phyloP scores from a whole-genome alignment of 37 sponge, comb jelly and placozoan species.

The Cliona cf. orientalis region DNA sequence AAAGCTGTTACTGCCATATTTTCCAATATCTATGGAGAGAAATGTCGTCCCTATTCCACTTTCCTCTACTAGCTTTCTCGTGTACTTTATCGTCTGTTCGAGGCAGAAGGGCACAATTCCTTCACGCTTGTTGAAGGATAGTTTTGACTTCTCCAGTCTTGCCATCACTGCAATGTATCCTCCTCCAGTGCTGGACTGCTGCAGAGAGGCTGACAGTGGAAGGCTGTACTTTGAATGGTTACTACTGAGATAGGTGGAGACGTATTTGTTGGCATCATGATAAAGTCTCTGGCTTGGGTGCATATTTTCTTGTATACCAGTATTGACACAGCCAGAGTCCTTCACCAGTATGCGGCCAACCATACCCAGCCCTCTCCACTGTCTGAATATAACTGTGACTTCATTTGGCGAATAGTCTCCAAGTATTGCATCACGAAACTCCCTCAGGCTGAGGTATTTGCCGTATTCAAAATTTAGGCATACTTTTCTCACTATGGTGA shows the following conservation, averaged over 20 bases:
- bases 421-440: constrained; percentile 27
- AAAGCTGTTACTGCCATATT: constrained; percentile 38
- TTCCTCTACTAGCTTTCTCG: not conserved
- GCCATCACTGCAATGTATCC: constrained; percentile 32
- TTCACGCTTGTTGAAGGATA: not conserved
- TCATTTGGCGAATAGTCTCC: not conserved
- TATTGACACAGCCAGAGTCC: constrained; percentile 10
- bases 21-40: constrained; percentile 39
- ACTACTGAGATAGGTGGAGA: constrained; percentile 21
- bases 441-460: not conserved
- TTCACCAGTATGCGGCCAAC: not conserved
- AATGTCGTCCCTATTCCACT: constrained; percentile 11
- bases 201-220: not conserved
- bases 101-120: constrained; percentile 5
- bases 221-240: too few species aligned
- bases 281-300: constrained; percentile 29
- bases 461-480: constrained; percentile 37
- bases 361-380: constrained; percentile 48
- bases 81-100: not conserved
- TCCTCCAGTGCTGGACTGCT: not conserved
- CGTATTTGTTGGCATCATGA: constrained; percentile 11
- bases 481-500: constrained; percentile 20
- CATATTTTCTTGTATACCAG: constrained; percentile 5
- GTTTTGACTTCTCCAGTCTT: constrained; percentile 27
- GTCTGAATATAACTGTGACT: constrained; percentile 24